Percentiles rank a stretch among this genome's conserved stretches.
Conservation (phyloP, 2,888 invertebrate species). For the Tortrix viridana region DNA sequence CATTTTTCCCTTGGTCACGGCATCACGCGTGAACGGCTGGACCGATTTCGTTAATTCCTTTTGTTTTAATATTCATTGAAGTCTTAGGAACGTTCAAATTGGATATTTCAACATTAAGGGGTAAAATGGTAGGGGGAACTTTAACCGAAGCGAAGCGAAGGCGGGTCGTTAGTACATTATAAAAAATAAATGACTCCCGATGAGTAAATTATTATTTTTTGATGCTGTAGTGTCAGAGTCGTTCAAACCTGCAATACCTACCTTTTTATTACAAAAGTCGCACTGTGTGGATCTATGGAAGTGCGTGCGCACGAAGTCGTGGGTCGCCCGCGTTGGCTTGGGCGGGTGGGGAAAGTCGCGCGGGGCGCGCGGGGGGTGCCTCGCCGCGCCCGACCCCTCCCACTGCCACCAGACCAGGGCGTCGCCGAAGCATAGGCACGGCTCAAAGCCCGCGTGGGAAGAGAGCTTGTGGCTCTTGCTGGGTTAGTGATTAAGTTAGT, state of each 20-base stretch:
- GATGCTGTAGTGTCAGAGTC: not conserved
- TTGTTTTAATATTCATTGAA: too few relatives aligned
- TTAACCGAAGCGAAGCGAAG: too few relatives aligned
- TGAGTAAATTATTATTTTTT: too few relatives aligned
- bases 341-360: slow-evolving; percentile 61
- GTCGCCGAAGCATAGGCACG: slow-evolving; percentile 96
- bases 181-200: too few relatives aligned
- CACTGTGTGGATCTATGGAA: slow-evolving; percentile 96
- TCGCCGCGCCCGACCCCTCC: slow-evolving; percentile 74
- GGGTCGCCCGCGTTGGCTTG: slow-evolving; percentile 70
- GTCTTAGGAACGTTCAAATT: too few relatives aligned
- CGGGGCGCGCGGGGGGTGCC: slow-evolving; percentile 61
- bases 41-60: too few relatives aligned
- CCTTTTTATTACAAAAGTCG: slow-evolving; percentile 97
- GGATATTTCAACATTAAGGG: too few relatives aligned
- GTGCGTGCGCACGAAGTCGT: slow-evolving; percentile 94
- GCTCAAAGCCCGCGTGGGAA: slow-evolving; percentile 94
- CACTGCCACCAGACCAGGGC: slow-evolving; percentile 93
- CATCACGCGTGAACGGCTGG: too few relatives aligned
- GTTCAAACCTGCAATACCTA: slow-evolving; percentile 52
- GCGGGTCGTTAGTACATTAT: too few relatives aligned
- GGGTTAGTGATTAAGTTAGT: slow-evolving; percentile 22
- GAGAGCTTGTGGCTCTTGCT: slow-evolving; percentile 88
- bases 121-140: too few relatives aligned
- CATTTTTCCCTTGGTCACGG: too few relatives aligned